Evolutionary conservation across 2,113 vertebrate genomes (phyloP).

Genomic region (Triplophysa rosa): DNA sequence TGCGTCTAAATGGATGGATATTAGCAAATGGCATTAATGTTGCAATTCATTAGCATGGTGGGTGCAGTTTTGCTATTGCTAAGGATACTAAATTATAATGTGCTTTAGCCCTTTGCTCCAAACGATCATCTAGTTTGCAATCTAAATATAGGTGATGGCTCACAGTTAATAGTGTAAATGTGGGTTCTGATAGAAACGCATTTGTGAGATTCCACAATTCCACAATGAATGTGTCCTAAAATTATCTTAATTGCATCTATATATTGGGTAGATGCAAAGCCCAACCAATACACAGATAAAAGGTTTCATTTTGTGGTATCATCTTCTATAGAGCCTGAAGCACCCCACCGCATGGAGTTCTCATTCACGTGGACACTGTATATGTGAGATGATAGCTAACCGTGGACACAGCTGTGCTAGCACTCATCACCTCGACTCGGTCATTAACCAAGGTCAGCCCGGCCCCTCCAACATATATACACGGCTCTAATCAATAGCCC

Average conservation of each 20-base stretch:
- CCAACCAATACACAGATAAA: background rate
- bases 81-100: background rate
- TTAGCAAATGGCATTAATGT: conserved; percentile 34
- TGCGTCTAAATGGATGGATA: conserved; percentile 12
- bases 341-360: background rate
- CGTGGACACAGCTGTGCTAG: conserved; percentile 16
- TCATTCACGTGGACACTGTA: background rate
- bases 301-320: background rate
- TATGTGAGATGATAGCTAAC: background rate
- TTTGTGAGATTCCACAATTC: too few relatives aligned
- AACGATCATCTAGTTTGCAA: background rate
- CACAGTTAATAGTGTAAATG: too few relatives aligned
- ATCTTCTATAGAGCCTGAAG: background rate
- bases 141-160: background rate
- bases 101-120: background rate
- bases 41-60: conserved; percentile 14
- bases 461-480: conserved; percentile 33
- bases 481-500: conserved; percentile 49
- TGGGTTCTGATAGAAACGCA: too few relatives aligned
- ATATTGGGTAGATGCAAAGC: background rate
- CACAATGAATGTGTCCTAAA: background rate
- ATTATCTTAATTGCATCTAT: background rate
- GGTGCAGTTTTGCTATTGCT: conserved; percentile 10
- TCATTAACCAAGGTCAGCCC: conserved; percentile 44
- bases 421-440: conserved; percentile 17